Evolutionary conservation across 2,113 vertebrate genomes (phyloP).

Genomic region (Brevimyrus niger): DNA sequence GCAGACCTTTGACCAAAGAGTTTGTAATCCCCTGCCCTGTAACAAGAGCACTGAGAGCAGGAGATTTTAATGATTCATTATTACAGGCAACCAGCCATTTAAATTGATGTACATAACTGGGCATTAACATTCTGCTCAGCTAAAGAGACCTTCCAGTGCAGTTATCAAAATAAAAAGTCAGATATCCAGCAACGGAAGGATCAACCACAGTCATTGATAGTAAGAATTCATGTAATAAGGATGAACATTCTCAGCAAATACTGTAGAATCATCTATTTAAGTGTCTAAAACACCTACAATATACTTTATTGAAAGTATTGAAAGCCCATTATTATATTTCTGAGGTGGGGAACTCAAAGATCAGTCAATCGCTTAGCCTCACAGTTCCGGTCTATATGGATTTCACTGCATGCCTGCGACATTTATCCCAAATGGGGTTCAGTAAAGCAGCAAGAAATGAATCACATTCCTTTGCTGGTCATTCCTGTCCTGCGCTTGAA

Average conservation of each 20-base stretch:
- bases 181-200: background rate
- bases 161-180: background rate
- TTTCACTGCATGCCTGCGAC: background rate
- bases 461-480: background rate
- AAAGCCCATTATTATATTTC: no score
- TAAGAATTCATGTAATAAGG: background rate
- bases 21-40: background rate
- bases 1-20: no score
- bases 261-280: background rate
- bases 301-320: background rate
- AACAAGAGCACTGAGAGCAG: background rate
- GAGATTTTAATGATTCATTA: background rate
- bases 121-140: background rate
- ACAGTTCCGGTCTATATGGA: background rate
- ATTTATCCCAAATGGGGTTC: background rate
- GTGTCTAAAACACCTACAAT: background rate
- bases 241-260: no score
- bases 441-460: background rate
- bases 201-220: background rate
- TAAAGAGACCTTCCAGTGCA: background rate
- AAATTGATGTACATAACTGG: background rate
- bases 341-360: background rate
- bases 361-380: background rate
- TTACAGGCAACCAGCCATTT: background rate
- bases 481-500: background rate